Conservation (phyloP, 2,797 vertebrate species). For the Sebastiscus albofasciatus region DNA sequence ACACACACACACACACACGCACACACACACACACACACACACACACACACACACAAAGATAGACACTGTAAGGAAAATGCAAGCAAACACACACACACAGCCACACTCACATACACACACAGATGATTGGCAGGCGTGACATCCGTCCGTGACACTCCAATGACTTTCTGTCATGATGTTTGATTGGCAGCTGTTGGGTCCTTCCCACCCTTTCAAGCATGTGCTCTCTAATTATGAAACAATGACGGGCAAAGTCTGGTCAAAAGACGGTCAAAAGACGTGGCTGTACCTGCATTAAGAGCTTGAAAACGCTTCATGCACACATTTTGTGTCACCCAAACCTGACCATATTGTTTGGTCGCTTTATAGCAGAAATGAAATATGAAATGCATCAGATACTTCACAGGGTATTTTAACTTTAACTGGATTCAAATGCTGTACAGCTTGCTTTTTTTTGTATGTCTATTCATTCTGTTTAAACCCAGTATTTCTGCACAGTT, state of each 20-base stretch:
- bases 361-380: background rate
- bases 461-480: too few relatives aligned
- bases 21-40: background rate
- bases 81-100: background rate
- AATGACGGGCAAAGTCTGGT: slow-evolving; percentile 60
- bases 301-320: background rate
- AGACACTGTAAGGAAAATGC: background rate
- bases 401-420: background rate
- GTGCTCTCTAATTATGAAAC: slow-evolving; percentile 77
- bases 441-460: too few relatives aligned
- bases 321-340: background rate
- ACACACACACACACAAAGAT: background rate
- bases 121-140: slow-evolving; percentile 71
- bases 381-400: background rate
- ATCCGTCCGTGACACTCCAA: slow-evolving; percentile 74
- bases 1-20: background rate
- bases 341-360: background rate
- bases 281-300: background rate
- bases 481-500: background rate
- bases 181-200: slow-evolving; percentile 69
- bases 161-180: slow-evolving; percentile 75
- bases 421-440: background rate
- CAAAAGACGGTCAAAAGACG: slow-evolving; percentile 49
- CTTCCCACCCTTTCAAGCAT: slow-evolving; percentile 50
- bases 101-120: background rate